Evolutionary conservation across 1,140 invertebrate species (phyloP), one percentile per base, ranked within the genome.

Genomic region (Brachystomella parvula): DNA sequence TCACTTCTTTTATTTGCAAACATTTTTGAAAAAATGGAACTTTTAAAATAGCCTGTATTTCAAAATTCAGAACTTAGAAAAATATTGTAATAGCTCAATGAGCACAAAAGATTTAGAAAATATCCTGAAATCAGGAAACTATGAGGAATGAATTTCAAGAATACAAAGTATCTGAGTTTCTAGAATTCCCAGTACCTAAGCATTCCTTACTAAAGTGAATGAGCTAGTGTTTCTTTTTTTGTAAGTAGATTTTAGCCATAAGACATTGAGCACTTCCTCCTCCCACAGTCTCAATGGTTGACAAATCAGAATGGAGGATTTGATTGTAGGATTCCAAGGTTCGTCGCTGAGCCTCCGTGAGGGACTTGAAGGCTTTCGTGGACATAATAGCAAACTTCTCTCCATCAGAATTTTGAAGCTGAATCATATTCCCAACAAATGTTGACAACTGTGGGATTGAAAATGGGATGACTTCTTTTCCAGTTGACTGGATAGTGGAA

Each of bases 191-290:
- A 53, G 9, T 9, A 26, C 49, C 12, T 53, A 26, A 17, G 39
- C 39, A 53, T 53, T 53, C 12, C 21, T 26, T 24, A 6, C 9
- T 6, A 53, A 53, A 15, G 49, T 53, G 49, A 15, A 19, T 6
- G 24, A 53, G 12, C 15, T 24, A 19, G n/a, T n/a, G 49, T 9
- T 53, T 24, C 49, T 15, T 53, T 53, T 39, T 39, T 39, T 39
- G 35, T 24, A 53, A 53, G 49, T 53, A 53, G 9, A 73, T 65
- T 67, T 75, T 73, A 15, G 74, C 74, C 35, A 75, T 59, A 71
- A 75, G 73, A 49, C 74, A 74, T 30, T 71, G 31, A 2, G 67
- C 73, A 67, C 73, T 72, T 56, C 74, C 74, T 44, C 74, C 74
- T 9, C 74, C 74, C 30, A 62, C 59, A 15, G 39, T 59, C 47